Percentiles rank a stretch among this genome's conserved stretches.
These are phyloP conservation scores for Metaphire vulgaris DNA, from an alignment of 1,140 invertebrate genomes.

Conservation along the genomic window DNA sequence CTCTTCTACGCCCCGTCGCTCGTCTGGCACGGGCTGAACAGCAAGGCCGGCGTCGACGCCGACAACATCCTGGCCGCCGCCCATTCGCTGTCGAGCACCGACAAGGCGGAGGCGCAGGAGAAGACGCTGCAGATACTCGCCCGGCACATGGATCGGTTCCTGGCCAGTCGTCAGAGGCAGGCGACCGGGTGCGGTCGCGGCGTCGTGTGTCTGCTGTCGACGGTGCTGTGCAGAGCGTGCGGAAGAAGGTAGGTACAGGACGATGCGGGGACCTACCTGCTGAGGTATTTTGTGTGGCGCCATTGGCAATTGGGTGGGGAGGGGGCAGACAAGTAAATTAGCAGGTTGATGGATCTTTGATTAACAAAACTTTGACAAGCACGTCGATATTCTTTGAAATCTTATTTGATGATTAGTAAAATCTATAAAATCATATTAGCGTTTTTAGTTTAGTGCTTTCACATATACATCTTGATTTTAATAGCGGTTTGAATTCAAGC, in stretches of 20 bases:
- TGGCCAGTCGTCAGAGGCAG: slow-evolving; percentile 17
- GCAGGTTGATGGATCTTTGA: too few species aligned
- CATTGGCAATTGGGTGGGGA: background rate
- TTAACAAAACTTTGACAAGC: slow-evolving; percentile 1
- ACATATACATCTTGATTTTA: too few species aligned
- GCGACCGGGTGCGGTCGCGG: slow-evolving; percentile 22
- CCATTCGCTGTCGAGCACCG: background rate
- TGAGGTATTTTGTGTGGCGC: background rate
- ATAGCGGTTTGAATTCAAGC: too few species aligned
- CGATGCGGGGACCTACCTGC: background rate
- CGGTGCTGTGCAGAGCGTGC: slow-evolving; percentile 2
- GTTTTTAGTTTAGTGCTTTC: too few species aligned
- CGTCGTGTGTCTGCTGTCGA: slow-evolving; percentile 9
- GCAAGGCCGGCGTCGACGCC: slow-evolving; percentile 32
- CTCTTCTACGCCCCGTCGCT: slow-evolving; percentile 34
- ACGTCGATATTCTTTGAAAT: background rate
- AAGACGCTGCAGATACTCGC: slow-evolving; percentile 16
- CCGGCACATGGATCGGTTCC: slow-evolving; percentile 27
- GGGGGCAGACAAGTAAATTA: too few species aligned
- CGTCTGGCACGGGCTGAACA: slow-evolving; percentile 31
- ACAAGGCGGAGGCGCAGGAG: background rate
- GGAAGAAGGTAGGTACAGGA: slow-evolving; percentile 18
- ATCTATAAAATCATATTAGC: background rate
- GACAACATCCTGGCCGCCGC: slow-evolving; percentile 26
- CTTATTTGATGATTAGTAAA: background rate